These are phyloP conservation scores for Dipodomys merriami DNA, from an alignment of 2,113 vertebrate genomes.

Conservation along the genomic window DNA sequence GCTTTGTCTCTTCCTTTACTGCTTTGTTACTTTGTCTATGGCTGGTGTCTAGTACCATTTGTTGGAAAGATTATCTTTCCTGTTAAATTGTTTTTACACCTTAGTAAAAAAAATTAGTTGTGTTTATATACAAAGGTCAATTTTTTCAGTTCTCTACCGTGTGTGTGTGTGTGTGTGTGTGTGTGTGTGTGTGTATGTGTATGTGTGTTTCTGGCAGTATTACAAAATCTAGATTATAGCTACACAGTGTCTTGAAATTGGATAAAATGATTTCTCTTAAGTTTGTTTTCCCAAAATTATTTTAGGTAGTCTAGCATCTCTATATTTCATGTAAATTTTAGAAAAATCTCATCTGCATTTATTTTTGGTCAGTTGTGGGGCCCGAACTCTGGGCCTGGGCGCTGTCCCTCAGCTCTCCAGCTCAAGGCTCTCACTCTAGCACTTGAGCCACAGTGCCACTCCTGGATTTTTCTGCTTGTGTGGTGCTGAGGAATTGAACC, in stretches of 20 bases:
- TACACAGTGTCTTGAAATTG: constrained; percentile 4
- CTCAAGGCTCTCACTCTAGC: no score
- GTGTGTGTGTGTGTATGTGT: neutral
- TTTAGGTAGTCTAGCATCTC: neutral
- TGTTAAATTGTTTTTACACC: neutral
- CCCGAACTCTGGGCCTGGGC: no score
- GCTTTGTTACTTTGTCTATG: neutral
- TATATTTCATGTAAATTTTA: no score
- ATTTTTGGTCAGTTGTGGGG: no score
- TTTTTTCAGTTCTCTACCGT: neutral
- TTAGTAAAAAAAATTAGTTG: neutral
- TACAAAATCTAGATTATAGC: neutral
- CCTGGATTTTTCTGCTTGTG: no score
- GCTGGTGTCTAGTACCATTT: neutral
- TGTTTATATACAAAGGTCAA: neutral
- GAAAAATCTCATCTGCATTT: no score
- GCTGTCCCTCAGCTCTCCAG: no score
- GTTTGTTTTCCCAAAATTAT: constrained; percentile 9
- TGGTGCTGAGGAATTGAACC: no score
- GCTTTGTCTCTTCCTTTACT: no score
- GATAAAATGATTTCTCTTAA: neutral
- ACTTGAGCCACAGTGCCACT: no score
- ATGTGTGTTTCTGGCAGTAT: neutral
- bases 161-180: neutral
- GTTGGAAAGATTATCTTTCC: neutral